Evolutionary conservation across 2,797 vertebrate species (phyloP).

Genomic region (Poecilia velifera): DNA sequence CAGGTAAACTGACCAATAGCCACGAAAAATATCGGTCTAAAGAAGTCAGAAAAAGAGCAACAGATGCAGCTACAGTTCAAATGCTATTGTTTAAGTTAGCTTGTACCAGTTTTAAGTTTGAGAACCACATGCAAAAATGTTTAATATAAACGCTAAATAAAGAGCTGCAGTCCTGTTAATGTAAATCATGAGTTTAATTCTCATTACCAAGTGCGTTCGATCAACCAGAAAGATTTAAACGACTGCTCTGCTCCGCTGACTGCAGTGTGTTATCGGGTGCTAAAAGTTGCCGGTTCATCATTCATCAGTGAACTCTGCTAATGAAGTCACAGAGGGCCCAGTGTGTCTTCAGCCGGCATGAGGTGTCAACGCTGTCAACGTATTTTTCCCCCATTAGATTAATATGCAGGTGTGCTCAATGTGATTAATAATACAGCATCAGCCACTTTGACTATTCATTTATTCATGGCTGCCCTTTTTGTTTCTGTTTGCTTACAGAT

Average conservation of each 20-base stretch:
- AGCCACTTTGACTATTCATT: slow-evolving; percentile 33
- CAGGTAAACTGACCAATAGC: background rate
- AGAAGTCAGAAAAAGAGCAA: background rate
- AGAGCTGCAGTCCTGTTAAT: background rate
- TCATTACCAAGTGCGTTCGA: background rate
- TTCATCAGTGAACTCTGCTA: slow-evolving; percentile 19
- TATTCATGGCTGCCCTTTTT: slow-evolving; percentile 44
- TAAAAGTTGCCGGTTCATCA: slow-evolving; percentile 26
- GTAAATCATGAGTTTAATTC: background rate
- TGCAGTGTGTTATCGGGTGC: background rate
- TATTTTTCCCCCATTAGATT: slow-evolving; percentile 37
- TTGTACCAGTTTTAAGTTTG: background rate
- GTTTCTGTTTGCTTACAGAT: slow-evolving; percentile 80
- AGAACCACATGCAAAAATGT: background rate
- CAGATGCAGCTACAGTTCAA: background rate
- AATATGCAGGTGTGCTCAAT: slow-evolving; percentile 15
- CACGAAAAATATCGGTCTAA: background rate
- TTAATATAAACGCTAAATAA: slow-evolving; percentile 19
- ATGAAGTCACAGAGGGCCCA: slow-evolving; percentile 24
- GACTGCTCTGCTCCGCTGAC: slow-evolving; percentile 2
- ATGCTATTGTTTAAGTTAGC: slow-evolving; percentile 11
- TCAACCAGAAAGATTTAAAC: slow-evolving; percentile 18
- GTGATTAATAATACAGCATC: slow-evolving; percentile 42
- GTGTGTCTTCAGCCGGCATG: slow-evolving; percentile 7
- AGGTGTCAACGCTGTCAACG: slow-evolving; percentile 28